Percentiles rank a stretch among this genome's conserved stretches.
Evolutionary conservation across 2,113 vertebrate species (phyloP).

Genomic region (Taxidea taxus): DNA sequence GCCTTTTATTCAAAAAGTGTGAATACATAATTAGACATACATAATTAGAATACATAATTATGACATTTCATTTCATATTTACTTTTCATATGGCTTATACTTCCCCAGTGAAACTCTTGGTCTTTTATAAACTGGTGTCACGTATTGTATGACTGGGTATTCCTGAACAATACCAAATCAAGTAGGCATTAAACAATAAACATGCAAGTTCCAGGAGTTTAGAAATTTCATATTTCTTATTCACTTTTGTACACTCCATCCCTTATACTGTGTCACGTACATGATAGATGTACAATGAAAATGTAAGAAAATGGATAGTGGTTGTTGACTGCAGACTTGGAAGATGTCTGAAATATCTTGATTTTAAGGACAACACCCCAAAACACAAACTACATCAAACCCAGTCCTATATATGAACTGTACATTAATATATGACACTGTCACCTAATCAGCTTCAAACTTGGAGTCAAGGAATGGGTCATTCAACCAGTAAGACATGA

Average conservation of each 20-base stretch:
- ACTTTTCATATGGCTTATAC: background rate
- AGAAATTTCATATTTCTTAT: background rate
- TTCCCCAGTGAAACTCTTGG: background rate
- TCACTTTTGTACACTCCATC: background rate
- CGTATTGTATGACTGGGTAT: background rate
- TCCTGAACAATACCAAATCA: background rate
- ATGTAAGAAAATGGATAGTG: background rate
- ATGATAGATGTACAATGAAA: too few relatives aligned
- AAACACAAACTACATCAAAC: background rate
- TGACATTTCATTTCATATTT: background rate
- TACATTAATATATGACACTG: background rate
- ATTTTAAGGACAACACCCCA: background rate
- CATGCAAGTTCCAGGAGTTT: background rate
- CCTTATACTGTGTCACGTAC: background rate
- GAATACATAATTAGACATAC: too few relatives aligned
- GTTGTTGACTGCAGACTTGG: background rate
- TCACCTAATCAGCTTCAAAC: background rate
- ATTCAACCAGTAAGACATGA: background rate
- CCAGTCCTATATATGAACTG: background rate
- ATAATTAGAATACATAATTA: too few relatives aligned
- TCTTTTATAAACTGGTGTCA: background rate
- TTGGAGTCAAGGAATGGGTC: background rate
- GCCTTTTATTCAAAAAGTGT: background rate
- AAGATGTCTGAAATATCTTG: background rate
- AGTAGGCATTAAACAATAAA: background rate